Base-by-base conservation (phyloP, 2,888 invertebrate genomes). In the Hypselothyrea guttata region DNA sequence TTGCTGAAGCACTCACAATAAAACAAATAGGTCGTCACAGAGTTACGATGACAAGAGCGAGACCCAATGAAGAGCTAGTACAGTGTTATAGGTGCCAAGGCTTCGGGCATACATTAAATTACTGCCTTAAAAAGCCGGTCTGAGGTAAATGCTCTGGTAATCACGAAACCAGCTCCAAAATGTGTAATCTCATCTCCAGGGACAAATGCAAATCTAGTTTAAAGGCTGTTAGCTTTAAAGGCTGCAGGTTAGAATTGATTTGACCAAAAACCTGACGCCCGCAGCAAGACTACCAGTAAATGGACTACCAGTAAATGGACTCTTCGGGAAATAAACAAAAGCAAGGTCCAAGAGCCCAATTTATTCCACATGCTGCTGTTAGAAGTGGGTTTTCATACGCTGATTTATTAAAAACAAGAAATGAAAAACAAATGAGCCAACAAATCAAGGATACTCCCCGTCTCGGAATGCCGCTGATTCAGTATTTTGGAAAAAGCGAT, bases 1-100 rank as follows among this genome's bases (percentile, higher is more conserved):
- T 41, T 4, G 12, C 4, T 22, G 35, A 46, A 4, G 34, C 45
- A 12, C 40, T 58, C 2, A 46, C 45, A 35, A 31, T 52, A 7
- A 27, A 18, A 0, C 35, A 52, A 30, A 41, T 52, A 9, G 46
- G 40, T 9, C 40, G 30, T 13, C 57, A 58, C 11, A 40, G 41
- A 11, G 46, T 58, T 9, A 46, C 28, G 4, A 35, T 52, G 4
- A 7, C 2, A 1, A 56, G 42, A n/a, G 57, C 45, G 2, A 51
- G 2, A 7, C 8, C 2, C 1, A 51, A 11, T 2, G 41, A 28
- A 15, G 41, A 52, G 3, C 1, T 58, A 12, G 52, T 52, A 7
- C 58, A 58, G 7, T 51, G 49, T 7, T 57, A 40, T 16, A 45
- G 40, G 8, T 45, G 45, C 12, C 51, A 45, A 34, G 58, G 34